phyloP scores from a whole-genome alignment of 2,888 invertebrate species.

The Eumerus sabulonum region DNA sequence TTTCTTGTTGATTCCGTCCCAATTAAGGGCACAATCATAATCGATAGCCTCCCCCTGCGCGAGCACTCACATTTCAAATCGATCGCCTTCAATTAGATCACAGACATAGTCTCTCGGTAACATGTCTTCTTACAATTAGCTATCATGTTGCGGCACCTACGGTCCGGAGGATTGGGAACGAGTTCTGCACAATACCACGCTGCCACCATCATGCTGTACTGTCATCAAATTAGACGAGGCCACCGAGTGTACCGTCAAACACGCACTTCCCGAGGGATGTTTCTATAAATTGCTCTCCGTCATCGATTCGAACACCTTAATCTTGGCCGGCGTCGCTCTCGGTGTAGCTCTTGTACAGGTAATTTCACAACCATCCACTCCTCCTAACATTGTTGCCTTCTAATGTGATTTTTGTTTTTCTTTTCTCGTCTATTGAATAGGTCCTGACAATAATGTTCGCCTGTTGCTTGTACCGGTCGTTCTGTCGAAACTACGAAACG shows the following conservation, averaged over 20 bases:
- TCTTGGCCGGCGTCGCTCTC: constrained; percentile 90
- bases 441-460: constrained; percentile 94
- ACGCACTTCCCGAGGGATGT: constrained; percentile 84
- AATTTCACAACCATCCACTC: constrained; percentile 70
- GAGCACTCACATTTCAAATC: too few species aligned
- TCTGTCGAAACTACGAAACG: constrained; percentile 94
- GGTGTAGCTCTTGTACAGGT: constrained; percentile 94
- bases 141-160: constrained; percentile 87
- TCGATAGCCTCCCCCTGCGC: too few species aligned
- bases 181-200: constrained; percentile 78
- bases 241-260: constrained; percentile 78
- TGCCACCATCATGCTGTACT: constrained; percentile 76
- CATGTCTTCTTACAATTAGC: constrained; percentile 78
- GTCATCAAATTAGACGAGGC: constrained; percentile 80
- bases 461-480: constrained; percentile 94
- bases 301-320: constrained; percentile 85
- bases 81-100: too few species aligned
- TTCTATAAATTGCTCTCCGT: constrained; percentile 82
- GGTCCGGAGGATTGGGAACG: constrained; percentile 84
- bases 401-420: constrained; percentile 27
- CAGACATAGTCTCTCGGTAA: not conserved
- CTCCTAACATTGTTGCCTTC: not conserved
- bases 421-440: constrained; percentile 82
- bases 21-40: too few species aligned
- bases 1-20: too few species aligned